A percentile compares a stretch with the other conserved stretches of the same genome.
phyloP scores from a whole-genome alignment of 1,140 invertebrate genomes.

The Pseudomyrmex concolor region DNA sequence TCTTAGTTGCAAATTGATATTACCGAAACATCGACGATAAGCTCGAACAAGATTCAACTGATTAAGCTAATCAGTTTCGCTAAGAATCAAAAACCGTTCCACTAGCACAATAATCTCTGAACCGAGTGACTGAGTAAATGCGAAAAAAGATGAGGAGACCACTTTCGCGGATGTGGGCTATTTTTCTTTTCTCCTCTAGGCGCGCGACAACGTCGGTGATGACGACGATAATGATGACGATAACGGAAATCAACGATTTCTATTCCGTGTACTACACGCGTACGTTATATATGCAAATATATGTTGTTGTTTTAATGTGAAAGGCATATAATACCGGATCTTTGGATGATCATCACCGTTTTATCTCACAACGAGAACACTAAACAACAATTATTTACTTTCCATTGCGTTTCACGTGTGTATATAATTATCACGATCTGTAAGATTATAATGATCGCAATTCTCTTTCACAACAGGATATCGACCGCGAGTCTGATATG shows the following conservation, averaged over 20 bases:
- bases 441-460: no score
- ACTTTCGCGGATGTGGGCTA: background rate
- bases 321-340: constrained; percentile 18
- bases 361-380: background rate
- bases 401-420: background rate
- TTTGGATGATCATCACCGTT: constrained; percentile 24
- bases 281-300: background rate
- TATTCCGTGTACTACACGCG: constrained; percentile 1
- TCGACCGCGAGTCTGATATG: no score
- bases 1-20: no score
- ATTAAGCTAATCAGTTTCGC: constrained; percentile 17
- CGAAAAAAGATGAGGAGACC: background rate
- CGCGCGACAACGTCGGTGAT: background rate
- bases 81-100: constrained; percentile 9
- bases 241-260: constrained; percentile 32
- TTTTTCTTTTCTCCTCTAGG: background rate
- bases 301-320: background rate
- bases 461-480: no score
- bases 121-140: background rate
- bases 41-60: background rate
- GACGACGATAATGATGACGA: background rate
- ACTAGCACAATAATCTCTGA: constrained; percentile 57
- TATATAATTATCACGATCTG: constrained; percentile 28
- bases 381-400: constrained; percentile 22
- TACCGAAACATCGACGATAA: background rate